These are phyloP conservation scores for Pedicia rivosa DNA, from an alignment of 2,888 invertebrate species.

Conservation along the genomic window DNA sequence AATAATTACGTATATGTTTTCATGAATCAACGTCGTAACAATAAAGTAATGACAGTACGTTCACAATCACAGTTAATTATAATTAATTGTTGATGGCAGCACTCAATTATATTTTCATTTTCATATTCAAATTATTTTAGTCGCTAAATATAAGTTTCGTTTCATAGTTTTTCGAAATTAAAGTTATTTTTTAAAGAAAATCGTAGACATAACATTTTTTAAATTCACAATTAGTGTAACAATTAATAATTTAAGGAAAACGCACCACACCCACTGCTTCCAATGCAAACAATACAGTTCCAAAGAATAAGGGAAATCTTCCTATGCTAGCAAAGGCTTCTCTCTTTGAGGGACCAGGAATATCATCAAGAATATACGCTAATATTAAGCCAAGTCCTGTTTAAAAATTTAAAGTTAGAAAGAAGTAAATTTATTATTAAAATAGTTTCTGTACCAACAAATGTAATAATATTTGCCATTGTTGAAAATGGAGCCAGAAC, in stretches of 20 bases:
- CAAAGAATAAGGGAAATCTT: slow-evolving; percentile 66
- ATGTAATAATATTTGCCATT: slow-evolving; percentile 63
- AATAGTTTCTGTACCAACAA: slow-evolving; percentile 38
- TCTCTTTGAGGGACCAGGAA: slow-evolving; percentile 35
- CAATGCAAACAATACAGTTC: slow-evolving; percentile 80
- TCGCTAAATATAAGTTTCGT: slow-evolving; percentile 3
- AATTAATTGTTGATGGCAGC: too few relatives aligned
- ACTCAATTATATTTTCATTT: too few relatives aligned
- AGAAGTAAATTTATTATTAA: background rate
- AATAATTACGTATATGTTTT: too few relatives aligned
- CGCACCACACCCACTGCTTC: slow-evolving; percentile 68
- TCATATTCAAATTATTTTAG: too few relatives aligned
- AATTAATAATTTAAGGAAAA: too few relatives aligned
- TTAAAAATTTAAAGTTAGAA: slow-evolving; percentile 7
- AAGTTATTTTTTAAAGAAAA: background rate
- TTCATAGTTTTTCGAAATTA: background rate
- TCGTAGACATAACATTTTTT: background rate
- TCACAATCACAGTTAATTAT: too few relatives aligned
- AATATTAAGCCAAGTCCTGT: slow-evolving; percentile 62
- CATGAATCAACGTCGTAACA: too few relatives aligned
- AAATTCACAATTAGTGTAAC: background rate
- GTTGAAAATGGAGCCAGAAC: slow-evolving; percentile 70
- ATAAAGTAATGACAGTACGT: too few relatives aligned
- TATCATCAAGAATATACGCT: slow-evolving; percentile 49
- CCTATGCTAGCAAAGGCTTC: slow-evolving; percentile 33